These are phyloP conservation scores for Athalia circularis DNA, from an alignment of 2,888 invertebrate genomes.

Conservation along the genomic window DNA sequence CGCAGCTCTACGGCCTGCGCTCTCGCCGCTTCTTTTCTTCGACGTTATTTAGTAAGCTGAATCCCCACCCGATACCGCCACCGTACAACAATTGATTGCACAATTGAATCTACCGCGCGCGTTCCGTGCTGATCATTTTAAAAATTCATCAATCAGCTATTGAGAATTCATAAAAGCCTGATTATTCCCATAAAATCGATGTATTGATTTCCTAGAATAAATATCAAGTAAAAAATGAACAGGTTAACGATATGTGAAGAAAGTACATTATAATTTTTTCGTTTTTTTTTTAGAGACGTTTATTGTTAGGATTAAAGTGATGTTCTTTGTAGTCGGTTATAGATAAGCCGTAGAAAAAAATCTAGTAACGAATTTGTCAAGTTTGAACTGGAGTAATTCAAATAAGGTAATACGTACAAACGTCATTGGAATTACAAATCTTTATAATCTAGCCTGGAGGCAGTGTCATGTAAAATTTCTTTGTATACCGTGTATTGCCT, in stretches of 20 bases:
- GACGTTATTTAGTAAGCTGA: neutral
- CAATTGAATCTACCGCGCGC: too few species aligned
- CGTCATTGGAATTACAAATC: neutral
- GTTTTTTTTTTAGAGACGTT: conserved; percentile 25
- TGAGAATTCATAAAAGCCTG: too few species aligned
- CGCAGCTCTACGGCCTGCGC: neutral
- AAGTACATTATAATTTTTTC: neutral
- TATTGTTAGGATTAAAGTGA: conserved; percentile 39
- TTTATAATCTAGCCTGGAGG: conserved; percentile 49
- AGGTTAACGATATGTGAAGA: too few species aligned
- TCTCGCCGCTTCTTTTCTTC: conserved; percentile 14
- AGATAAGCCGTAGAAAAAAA: conserved; percentile 39
- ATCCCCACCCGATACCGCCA: neutral
- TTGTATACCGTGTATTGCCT: conserved; percentile 1
- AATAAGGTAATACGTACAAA: conserved; percentile 12
- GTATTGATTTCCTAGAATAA: neutral
- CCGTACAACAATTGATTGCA: too few species aligned
- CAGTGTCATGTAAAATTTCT: conserved; percentile 55
- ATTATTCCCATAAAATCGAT: neutral
- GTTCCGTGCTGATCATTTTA: too few species aligned
- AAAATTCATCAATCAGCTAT: too few species aligned
- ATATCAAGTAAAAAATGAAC: too few species aligned
- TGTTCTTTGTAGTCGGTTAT: conserved; percentile 27
- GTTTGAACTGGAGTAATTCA: conserved; percentile 12
- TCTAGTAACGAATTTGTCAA: conserved; percentile 25